Conservation (phyloP, 2,888 invertebrate species). For the Drosophila paramelanica region DNA sequence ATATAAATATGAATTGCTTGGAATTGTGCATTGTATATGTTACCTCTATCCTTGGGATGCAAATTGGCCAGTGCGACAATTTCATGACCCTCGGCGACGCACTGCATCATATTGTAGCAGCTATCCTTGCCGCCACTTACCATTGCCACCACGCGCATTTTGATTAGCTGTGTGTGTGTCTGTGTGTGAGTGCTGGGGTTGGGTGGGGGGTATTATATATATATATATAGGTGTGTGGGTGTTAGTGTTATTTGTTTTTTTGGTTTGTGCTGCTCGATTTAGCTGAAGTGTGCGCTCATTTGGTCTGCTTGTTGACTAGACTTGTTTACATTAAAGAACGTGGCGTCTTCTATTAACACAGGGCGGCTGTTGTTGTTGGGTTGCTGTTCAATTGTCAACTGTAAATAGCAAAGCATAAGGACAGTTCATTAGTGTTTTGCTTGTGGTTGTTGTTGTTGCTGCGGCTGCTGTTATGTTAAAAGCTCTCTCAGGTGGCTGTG, state of each 20-base stretch:
- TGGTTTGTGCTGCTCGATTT: constrained; percentile 50
- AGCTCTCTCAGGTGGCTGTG: constrained; percentile 60
- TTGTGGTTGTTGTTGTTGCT: constrained; percentile 8
- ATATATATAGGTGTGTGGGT: constrained; percentile 5
- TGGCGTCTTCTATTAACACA: constrained; percentile 59
- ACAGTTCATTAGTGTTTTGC: constrained; percentile 42
- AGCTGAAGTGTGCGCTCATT: constrained; percentile 57
- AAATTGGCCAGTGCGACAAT: constrained; percentile 98
- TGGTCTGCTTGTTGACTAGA: constrained; percentile 76
- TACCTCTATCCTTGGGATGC: constrained; percentile 93
- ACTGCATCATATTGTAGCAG: constrained; percentile 99
- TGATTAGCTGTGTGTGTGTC: constrained; percentile 33
- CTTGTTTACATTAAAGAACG: constrained; percentile 58
- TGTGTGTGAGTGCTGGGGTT: background rate
- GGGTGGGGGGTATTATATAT: background rate
- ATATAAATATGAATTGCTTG: background rate
- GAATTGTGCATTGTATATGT: constrained; percentile 40
- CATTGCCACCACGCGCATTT: constrained; percentile 94
- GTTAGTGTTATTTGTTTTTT: constrained; percentile 32
- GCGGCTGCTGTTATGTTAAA: constrained; percentile 21
- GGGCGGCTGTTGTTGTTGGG: constrained; percentile 42
- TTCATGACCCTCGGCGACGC: constrained; percentile 95
- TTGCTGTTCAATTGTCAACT: constrained; percentile 20
- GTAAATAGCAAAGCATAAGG: constrained; percentile 27
- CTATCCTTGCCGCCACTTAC: constrained; percentile 99